Evolutionary conservation across 2,797 vertebrate species (phyloP), one percentile per base, ranked within the genome.

Genomic region (Oreortyx pictus): DNA sequence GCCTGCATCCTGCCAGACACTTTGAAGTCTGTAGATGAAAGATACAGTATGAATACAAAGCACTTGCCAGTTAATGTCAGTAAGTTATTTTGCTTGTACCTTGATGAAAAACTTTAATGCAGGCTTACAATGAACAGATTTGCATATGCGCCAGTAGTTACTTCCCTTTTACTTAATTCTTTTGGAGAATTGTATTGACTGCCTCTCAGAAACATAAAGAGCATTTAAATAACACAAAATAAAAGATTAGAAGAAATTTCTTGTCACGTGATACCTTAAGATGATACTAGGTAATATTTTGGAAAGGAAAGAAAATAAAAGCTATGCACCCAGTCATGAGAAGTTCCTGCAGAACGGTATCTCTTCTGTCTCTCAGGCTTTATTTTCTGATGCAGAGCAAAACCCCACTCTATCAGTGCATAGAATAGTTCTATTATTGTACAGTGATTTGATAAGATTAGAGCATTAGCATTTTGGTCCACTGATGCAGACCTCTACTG

Each of bases 1-100:
- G 90, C 90, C 86, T 85, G 78, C 92, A 91, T 95, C 89, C 82
- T 92, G 85, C 92, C 93, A 96, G 91, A 62, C 82, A 92, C 95
- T 95, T 95, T 91, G 93, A 95, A 95, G 89, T 94, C 92, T 94
- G 89, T 47, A 95, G 92, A 96, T 94, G 88, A 94, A 96, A 96
- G 94, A 95, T 96, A 95, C 33, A 68, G 74, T 95, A 91, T 94
- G 89, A 96, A 95, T 95, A 92, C 83, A 95, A 96, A 94, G 78
- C 91, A 86, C 93, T 93, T 77, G 72, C 85, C 92, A 92, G 83
- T 95, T 95, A 90, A 91, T 91, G 89, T 95, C 93, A 96, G 89
- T 92, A 95, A 95, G 93, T 90, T 39, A 71, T 96, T 95, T 90
- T 93, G 72, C 91, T 92, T 72, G 80, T 91, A 92, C 88, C 88